Evolutionary conservation across 2,113 vertebrate species (phyloP), one percentile per base, ranked within the genome.

Genomic region (Albula glossodonta): DNA sequence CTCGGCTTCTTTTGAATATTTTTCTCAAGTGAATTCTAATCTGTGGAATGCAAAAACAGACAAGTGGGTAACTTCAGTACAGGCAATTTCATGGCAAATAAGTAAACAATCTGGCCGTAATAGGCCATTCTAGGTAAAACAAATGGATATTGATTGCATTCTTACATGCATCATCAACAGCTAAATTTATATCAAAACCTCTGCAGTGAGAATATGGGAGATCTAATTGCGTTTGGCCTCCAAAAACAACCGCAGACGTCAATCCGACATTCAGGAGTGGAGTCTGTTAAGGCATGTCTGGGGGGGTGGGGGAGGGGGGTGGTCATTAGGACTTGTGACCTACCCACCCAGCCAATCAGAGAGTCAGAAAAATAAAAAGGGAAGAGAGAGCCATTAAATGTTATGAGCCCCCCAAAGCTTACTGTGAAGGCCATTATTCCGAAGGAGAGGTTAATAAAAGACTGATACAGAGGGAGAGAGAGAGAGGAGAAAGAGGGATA

Each of bases 81-180:
- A 91, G 81, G 80, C 88, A 90, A 90, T 90, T 90, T 90, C 83
- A 89, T 85, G 82, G 86, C 86, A 84, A 66, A 87, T 88, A 60
- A 87, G 80, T 89, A 91, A 91, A 90, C 83, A 92, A 87, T 87
- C 31, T 66, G 80, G 80, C 66, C 56, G 87, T 89, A 89, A 88
- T 91, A 80, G 57, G 84, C 90, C 89, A 90, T 84, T 82, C 81
- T 82, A 7, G 52, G 88, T 70, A 89, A 89, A 90, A 89, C 89
- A 89, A 89, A 92, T 87, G 87, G 83, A 90, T 91, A 93, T 91
- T 74, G 92, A 91, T 91, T 90, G 90, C 86, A 90, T 90, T 92
- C 87, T 80, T 87, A 87, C 88, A 84, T 83, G 87, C 87, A 79
- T 87, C 87, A 60, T 86, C 85, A 80, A 74, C 74, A 87, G 81